phyloP scores from a whole-genome alignment of 2,888 invertebrate genomes.

The Bursaphelenchus okinawaensis region DNA sequence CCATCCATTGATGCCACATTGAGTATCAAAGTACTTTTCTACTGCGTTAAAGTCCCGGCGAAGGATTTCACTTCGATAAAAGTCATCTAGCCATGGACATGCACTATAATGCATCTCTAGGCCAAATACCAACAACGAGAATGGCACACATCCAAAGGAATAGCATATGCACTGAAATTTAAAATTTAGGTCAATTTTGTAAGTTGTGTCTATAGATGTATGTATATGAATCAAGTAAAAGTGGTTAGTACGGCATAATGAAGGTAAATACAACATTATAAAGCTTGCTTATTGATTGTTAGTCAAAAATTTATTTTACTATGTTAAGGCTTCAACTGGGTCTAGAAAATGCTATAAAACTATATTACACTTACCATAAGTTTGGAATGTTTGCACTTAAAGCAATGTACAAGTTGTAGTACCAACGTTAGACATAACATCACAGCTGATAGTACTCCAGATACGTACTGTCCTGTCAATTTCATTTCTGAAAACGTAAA shows the following conservation, averaged over 20 bases:
- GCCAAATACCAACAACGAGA: constrained; percentile 49
- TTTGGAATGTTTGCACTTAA: constrained; percentile 36
- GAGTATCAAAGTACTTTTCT: constrained; percentile 37
- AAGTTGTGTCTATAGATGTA: too few relatives aligned
- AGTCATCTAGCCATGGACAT: constrained; percentile 55
- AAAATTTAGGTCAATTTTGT: too few relatives aligned
- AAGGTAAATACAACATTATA: too few relatives aligned
- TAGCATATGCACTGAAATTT: constrained; percentile 51
- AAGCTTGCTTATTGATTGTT: too few relatives aligned
- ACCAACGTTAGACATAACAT: constrained; percentile 24
- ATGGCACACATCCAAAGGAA: constrained; percentile 49
- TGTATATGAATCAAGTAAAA: too few relatives aligned
- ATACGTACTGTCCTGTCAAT: constrained; percentile 43
- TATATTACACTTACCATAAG: constrained; percentile 40
- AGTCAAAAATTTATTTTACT: too few relatives aligned
- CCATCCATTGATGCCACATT: constrained; percentile 55
- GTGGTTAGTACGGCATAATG: too few relatives aligned
- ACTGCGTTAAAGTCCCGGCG: constrained; percentile 23
- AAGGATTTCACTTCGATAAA: constrained; percentile 28
- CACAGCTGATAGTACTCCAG: constrained; percentile 6
- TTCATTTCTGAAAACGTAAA: constrained; percentile 43
- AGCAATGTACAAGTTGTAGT: constrained; percentile 41
- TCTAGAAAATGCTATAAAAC: not conserved
- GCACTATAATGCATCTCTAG: constrained; percentile 56
- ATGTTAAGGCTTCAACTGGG: too few relatives aligned